Percentiles rank a stretch among this genome's conserved stretches.
Conservation (phyloP, 2,113 vertebrate genomes). For the Halichoerus grypus region DNA sequence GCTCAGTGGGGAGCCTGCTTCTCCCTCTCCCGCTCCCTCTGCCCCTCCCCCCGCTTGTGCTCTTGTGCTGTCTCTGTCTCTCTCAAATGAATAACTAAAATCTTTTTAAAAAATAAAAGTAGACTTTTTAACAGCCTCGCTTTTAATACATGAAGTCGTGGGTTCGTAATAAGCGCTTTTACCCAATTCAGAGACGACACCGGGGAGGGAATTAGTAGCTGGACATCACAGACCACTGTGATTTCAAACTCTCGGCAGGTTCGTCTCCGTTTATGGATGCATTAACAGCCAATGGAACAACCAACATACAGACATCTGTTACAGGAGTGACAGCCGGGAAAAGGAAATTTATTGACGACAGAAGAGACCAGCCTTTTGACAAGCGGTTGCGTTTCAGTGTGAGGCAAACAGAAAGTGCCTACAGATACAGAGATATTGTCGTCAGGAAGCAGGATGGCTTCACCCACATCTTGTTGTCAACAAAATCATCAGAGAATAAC, state of each 20-base stretch:
- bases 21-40: not conserved
- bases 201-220: not conserved
- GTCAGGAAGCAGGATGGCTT: conserved; percentile 99
- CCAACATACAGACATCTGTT: conserved; percentile 89
- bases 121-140: not conserved
- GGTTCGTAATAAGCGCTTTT: not conserved
- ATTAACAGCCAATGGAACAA: conserved; percentile 90
- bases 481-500: conserved; percentile 98
- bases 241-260: conserved; percentile 87
- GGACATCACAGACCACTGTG: conserved; percentile 56
- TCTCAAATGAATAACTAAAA: not conserved
- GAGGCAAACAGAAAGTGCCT: conserved; percentile 97
- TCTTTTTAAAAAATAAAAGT: not conserved
- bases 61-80: too few species aligned
- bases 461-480: conserved; percentile 98
- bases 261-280: conserved; percentile 91
- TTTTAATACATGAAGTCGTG: not conserved
- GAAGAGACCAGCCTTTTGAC: conserved; percentile 94
- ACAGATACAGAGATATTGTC: conserved; percentile 98
- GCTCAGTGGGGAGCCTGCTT: not conserved
- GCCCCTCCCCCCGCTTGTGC: not conserved
- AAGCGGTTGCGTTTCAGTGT: conserved; percentile 97
- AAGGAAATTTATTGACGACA: conserved; percentile 93
- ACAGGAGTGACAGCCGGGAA: conserved; percentile 91
- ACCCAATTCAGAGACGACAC: not conserved